Base-by-base conservation (phyloP, 2,797 vertebrate species). In the Anisognathus igniventris region DNA sequence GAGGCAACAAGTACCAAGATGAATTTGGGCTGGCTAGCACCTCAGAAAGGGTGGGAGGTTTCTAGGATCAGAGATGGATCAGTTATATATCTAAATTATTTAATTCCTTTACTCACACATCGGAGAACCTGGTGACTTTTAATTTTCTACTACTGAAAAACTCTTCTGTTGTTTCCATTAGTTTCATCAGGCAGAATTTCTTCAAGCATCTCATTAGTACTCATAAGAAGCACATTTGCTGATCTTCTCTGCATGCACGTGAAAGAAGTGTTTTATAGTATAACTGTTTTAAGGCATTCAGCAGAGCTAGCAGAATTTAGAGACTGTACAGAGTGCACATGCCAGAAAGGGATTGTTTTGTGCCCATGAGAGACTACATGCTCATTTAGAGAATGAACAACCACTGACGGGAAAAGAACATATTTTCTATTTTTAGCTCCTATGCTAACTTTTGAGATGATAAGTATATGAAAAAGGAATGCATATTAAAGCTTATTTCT, bases 361-460 rank as follows among this genome's bases (percentile, higher is more conserved):
- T 91, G 84, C 51, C 58, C 7, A 0, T 45, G 74, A 88, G 60
- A 87, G 60, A 53, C 64, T 88, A 56, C 7, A 2, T 67, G 76
- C 80, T 92, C 64, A 47, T 91, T 93, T 91, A 66, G 37, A 53
- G 70, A 70, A 60, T 54, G 92, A 96, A 64, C n/a, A 95, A 57
- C 37, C 44, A 64, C 85, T 90, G 51, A n/a, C n/a, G 4, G 48
- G 58, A 70, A 91, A 95, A 93, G 40, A 37, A 95, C 12, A 1
- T 60, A 35, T 66, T 76, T 95, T 82, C 86, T 95, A 45, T 94
- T 92, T 95, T 96, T 86, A 89, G n/a, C 14, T 92, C 21, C 39
- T 42, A 62, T 17, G 35, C 64, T 79, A 47, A 84, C 60, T 90
- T 51, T 77, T 83, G 44, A 79, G 45, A 75, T 92, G 10, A 27